These are phyloP conservation scores for Microtus pennsylvanicus DNA, from an alignment of 2,113 vertebrate genomes.

Conservation along the genomic window DNA sequence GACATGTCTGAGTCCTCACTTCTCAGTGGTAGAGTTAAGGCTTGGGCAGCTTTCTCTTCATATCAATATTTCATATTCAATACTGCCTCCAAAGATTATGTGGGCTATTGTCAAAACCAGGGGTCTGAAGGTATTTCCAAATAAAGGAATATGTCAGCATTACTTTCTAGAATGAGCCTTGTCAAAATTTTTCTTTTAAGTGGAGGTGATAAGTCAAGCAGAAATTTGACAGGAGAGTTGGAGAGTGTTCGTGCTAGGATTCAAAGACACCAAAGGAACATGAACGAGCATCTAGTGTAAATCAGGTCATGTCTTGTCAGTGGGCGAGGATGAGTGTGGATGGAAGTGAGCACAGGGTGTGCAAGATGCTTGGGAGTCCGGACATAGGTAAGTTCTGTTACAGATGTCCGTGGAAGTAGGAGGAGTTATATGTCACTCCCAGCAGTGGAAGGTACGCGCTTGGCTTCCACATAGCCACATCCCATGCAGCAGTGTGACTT, in stretches of 20 bases:
- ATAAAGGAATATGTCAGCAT: not conserved
- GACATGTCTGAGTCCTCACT: too few species aligned
- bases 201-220: not conserved
- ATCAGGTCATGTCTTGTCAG: not conserved
- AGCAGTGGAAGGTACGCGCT: not conserved
- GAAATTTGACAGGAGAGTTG: not conserved
- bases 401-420: not conserved
- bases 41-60: not conserved
- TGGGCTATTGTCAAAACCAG: not conserved
- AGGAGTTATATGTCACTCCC: not conserved
- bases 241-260: not conserved
- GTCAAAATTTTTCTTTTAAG: not conserved
- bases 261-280: not conserved
- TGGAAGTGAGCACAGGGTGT: not conserved
- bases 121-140: not conserved
- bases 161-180: slow-evolving; percentile 14
- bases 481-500: not conserved
- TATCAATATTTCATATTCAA: not conserved
- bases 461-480: not conserved
- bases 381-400: not conserved
- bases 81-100: not conserved
- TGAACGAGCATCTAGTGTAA: not conserved
- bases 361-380: not conserved
- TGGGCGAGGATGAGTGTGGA: not conserved
- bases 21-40: not conserved